Conservation (phyloP, 2,888 invertebrate genomes). For the Callosobruchus maculatus region DNA sequence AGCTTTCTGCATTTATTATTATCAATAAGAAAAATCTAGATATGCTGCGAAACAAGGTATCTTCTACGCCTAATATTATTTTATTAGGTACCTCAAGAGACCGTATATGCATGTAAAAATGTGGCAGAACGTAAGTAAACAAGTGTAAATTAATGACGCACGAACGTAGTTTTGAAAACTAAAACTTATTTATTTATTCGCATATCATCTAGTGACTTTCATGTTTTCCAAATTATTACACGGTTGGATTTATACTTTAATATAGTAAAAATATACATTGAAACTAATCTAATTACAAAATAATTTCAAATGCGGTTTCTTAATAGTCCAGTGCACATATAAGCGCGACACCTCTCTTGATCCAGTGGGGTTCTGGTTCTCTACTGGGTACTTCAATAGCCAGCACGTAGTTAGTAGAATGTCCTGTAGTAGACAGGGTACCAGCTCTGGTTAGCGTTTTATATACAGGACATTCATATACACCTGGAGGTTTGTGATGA, state of each 20-base stretch:
- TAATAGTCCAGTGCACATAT: slow-evolving; percentile 56
- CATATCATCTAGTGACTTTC: too few species aligned
- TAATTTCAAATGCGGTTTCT: slow-evolving; percentile 11
- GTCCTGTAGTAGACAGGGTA: slow-evolving; percentile 63
- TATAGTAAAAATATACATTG: not conserved
- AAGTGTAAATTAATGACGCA: too few species aligned
- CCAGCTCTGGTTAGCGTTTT: slow-evolving; percentile 63
- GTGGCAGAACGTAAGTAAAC: too few species aligned
- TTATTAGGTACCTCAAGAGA: too few species aligned
- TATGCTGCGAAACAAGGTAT: not conserved
- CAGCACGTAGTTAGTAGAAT: slow-evolving; percentile 66
- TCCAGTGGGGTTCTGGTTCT: slow-evolving; percentile 58
- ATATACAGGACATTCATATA: slow-evolving; percentile 63
- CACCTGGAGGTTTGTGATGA: slow-evolving; percentile 52
- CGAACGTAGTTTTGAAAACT: too few species aligned
- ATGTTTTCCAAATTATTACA: too few species aligned
- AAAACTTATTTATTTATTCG: too few species aligned
- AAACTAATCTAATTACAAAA: not conserved
- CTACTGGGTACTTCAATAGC: slow-evolving; percentile 59
- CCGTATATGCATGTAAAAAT: too few species aligned
- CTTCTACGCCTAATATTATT: too few species aligned
- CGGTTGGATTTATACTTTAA: not conserved
- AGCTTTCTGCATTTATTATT: not conserved
- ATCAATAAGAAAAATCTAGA: not conserved
- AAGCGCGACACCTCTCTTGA: slow-evolving; percentile 59